Evolutionary conservation across 2,888 invertebrate species (phyloP), one percentile per base, ranked within the genome.

Genomic region (Macrophya annulata): DNA sequence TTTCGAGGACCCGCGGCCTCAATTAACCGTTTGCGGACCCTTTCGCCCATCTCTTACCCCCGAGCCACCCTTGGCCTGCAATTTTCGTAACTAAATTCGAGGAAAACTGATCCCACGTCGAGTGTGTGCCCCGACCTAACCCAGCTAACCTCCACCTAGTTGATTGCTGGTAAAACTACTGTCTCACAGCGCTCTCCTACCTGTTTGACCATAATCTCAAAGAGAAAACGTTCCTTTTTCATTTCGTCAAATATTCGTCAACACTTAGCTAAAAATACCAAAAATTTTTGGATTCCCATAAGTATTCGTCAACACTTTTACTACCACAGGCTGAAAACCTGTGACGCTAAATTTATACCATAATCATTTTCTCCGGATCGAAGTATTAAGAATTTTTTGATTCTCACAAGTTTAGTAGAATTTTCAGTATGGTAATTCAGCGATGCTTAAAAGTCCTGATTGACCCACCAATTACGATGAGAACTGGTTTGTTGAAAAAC

Each of bases 21-120:
- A 81, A 81, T 81, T 81, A 81, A 81, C 81, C 81, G 81, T 62
- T 81, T 81, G 68, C 81, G 21, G 81, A 81, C 81, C 81, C 81
- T 77, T 76, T 31, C 81, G 40, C 62, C 62, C 45, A n/a, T 25
- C 45, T 25, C 9, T 45, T 10, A 48, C 45, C 76, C 45, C 76
- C 25, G 45, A 31, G 21, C 59, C 62, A 43, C 62, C 81, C 81
- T 81, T 55, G 59, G 59, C 79, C 62, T 43, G 43, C 81, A 81
- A 81, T 81, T 81, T 81, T 81, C 81, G 21, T 81, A 81, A 81
- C 81, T 81, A 81, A 81, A 81, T 81, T 81, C 81, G 40, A 59
- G 43, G 81, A 62, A 77, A 81, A 81, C 81, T 62, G 81, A 81
- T 81, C 81, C 81, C 81, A 62, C 62, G 43, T 81, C 62, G 81